These are phyloP conservation scores for Meta bourneti DNA, from an alignment of 2,888 invertebrate genomes.

Conservation along the genomic window DNA sequence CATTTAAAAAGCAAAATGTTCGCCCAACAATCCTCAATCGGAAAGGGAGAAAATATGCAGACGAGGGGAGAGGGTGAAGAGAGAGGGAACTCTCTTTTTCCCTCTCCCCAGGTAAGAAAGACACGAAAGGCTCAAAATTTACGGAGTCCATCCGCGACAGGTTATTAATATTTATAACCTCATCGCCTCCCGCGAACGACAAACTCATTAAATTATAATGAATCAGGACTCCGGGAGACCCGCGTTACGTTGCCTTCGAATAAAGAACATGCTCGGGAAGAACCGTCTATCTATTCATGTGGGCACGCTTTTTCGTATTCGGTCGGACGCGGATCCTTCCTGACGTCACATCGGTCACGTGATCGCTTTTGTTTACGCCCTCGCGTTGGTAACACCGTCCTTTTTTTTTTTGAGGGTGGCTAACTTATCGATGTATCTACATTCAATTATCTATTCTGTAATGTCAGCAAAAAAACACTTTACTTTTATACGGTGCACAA, in stretches of 20 bases:
- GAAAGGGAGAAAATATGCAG: not conserved
- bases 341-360: constrained; percentile 64
- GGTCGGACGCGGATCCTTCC: constrained; percentile 35
- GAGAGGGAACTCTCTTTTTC: not conserved
- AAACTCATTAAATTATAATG: constrained; percentile 76
- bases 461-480: too few species aligned
- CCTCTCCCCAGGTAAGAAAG: not conserved
- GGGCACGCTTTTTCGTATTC: constrained; percentile 54
- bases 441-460: too few species aligned
- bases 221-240: constrained; percentile 50
- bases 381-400: not conserved
- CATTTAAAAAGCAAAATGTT: too few species aligned
- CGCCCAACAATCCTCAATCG: too few species aligned
- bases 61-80: not conserved
- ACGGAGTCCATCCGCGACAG: constrained; percentile 61
- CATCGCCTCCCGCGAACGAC: constrained; percentile 68
- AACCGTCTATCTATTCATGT: not conserved
- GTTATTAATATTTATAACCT: constrained; percentile 75
- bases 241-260: not conserved
- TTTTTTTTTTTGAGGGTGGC: not conserved
- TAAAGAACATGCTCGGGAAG: constrained; percentile 15
- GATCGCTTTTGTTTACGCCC: constrained; percentile 11
- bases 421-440: too few species aligned
- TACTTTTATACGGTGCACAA: too few species aligned
- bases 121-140: constrained; percentile 55